Percentiles rank a stretch among this genome's conserved stretches.
Conservation (phyloP, 2,797 vertebrate genomes). For the Hoplostethus mediterraneus region DNA sequence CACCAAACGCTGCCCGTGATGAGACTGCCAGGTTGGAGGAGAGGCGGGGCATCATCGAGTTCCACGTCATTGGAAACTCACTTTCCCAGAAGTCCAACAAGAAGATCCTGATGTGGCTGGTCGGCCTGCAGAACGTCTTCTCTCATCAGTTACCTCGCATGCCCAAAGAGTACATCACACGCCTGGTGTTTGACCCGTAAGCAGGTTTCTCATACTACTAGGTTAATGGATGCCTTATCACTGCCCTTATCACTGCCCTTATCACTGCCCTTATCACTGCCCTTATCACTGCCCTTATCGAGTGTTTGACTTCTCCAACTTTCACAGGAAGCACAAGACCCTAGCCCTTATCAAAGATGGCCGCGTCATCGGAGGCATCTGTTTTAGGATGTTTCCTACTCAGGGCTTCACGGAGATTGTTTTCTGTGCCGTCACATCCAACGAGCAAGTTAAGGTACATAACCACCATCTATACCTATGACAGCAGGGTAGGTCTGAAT, state of each 20-base stretch:
- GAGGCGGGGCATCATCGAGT: conserved; percentile 96
- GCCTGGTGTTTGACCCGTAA: conserved; percentile 98
- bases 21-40: conserved; percentile 97
- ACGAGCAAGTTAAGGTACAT: conserved; percentile 97
- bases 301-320: not conserved
- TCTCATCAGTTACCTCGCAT: conserved; percentile 98
- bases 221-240: accelerated
- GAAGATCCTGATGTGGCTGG: conserved; percentile 98
- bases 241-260: not conserved
- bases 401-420: conserved; percentile 99
- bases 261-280: not conserved
- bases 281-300: not conserved
- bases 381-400: conserved; percentile 99
- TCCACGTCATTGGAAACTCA: conserved; percentile 98
- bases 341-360: conserved; percentile 98
- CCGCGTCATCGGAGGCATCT: conserved; percentile 98
- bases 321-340: conserved; percentile 96
- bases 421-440: conserved; percentile 98
- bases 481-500: not conserved
- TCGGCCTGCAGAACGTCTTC: conserved; percentile 98
- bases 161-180: conserved; percentile 99
- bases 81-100: conserved; percentile 98
- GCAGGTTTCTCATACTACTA: conserved; percentile 44
- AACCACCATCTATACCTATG: not conserved
- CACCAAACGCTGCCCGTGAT: conserved; percentile 94